Conservation (phyloP, 2,888 invertebrate species). For the Cosmia trapezina region DNA sequence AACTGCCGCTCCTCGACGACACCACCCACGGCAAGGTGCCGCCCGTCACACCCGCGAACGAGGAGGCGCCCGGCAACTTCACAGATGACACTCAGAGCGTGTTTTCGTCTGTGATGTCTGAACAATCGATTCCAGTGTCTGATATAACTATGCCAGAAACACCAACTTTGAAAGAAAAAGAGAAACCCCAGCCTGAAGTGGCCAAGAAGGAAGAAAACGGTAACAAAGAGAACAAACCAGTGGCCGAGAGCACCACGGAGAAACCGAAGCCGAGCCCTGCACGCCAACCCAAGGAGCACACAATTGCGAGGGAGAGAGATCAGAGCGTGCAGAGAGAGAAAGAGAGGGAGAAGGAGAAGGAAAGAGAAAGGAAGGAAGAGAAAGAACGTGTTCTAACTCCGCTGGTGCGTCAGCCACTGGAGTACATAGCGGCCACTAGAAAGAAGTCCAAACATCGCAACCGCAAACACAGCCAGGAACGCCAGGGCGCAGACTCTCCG, state of each 20-base stretch:
- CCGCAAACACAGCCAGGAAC: conserved; percentile 91
- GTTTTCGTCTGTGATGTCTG: conserved; percentile 94
- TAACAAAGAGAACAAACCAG: conserved; percentile 82
- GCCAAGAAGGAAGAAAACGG: conserved; percentile 79
- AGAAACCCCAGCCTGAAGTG: conserved; percentile 74
- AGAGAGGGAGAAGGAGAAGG: conserved; percentile 62
- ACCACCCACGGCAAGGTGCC: conserved; percentile 91
- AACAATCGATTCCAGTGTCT: conserved; percentile 92
- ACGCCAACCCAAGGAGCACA: conserved; percentile 71
- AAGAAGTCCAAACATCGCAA: conserved; percentile 93
- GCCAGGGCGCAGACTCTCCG: conserved; percentile 93
- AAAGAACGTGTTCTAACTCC: conserved; percentile 91
- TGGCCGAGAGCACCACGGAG: conserved; percentile 77
- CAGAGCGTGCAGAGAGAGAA: conserved; percentile 63
- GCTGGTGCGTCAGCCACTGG: conserved; percentile 93
- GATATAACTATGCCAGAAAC: conserved; percentile 91
- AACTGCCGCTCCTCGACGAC: conserved; percentile 93
- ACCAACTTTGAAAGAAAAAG: conserved; percentile 89
- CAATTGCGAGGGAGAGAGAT: conserved; percentile 73
- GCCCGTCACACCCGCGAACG: conserved; percentile 92
- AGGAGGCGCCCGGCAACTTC: conserved; percentile 91
- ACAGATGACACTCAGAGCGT: conserved; percentile 94
- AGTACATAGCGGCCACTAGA: conserved; percentile 93
- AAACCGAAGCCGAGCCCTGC: conserved; percentile 69
- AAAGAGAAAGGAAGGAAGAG: conserved; percentile 78